Percentiles rank a stretch among this genome's conserved stretches.
Evolutionary conservation across 2,113 vertebrate species (phyloP).

Genomic region (Hippocampus barbouri): DNA sequence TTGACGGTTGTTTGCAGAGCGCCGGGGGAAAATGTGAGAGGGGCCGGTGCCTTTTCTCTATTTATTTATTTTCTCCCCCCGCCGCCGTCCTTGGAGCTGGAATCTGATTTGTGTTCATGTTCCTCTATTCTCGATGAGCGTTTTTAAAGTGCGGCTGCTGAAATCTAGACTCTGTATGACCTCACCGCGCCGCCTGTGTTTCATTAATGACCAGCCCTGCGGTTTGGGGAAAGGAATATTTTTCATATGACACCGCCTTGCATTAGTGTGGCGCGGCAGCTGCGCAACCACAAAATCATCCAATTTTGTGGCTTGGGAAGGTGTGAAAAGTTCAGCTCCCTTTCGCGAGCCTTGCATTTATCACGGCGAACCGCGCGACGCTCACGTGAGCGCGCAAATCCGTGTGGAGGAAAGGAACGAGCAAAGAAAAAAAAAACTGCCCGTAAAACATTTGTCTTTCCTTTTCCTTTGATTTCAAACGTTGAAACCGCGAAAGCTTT

Average conservation of each 20-base stretch:
- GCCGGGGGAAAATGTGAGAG: constrained; percentile 81
- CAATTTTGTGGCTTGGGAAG: constrained; percentile 88
- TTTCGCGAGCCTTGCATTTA: constrained; percentile 81
- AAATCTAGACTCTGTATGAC: constrained; percentile 95
- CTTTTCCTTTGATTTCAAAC: constrained; percentile 43
- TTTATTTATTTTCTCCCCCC: constrained; percentile 75
- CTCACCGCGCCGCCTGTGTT: constrained; percentile 92
- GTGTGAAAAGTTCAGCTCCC: constrained; percentile 98
- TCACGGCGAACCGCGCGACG: constrained; percentile 32
- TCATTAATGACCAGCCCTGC: constrained; percentile 96
- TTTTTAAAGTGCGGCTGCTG: constrained; percentile 86
- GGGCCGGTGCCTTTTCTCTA: constrained; percentile 73
- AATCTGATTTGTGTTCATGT: constrained; percentile 91
- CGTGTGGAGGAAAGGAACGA: constrained; percentile 78
- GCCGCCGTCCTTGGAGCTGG: constrained; percentile 79
- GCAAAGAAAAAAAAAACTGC: constrained; percentile 71
- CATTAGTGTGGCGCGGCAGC: constrained; percentile 85
- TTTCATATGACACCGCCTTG: constrained; percentile 94
- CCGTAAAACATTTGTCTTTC: constrained; percentile 69
- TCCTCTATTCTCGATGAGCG: constrained; percentile 83
- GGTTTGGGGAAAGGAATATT: constrained; percentile 90
- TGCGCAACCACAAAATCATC: constrained; percentile 89
- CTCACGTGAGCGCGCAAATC: constrained; percentile 34
- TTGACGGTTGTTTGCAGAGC: constrained; percentile 89
- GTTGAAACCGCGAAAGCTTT: constrained; percentile 24